Conservation (phyloP, 1,140 invertebrate genomes). For the Drosophila virilis region DNA sequence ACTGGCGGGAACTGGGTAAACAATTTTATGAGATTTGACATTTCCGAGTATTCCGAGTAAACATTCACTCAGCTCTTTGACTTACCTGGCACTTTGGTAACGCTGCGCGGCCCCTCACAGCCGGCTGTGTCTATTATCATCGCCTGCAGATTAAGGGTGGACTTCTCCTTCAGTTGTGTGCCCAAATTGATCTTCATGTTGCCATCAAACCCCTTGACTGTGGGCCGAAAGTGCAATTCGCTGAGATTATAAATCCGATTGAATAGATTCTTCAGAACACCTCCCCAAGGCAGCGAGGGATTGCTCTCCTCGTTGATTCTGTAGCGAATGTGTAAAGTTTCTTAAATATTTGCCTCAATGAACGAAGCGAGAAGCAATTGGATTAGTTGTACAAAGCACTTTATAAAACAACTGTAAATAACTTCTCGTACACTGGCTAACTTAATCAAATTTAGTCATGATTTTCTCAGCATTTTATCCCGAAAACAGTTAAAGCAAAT, state of each 20-base stretch:
- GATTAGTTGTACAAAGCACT: no score
- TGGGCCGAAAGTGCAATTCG: conserved; percentile 57
- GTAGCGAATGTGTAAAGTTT: background rate
- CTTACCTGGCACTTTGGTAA: conserved; percentile 65
- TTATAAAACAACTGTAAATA: no score
- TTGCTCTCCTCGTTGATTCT: conserved; percentile 75
- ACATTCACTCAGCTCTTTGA: no score
- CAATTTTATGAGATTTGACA: background rate
- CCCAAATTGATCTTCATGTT: conserved; percentile 43
- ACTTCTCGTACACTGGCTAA: no score
- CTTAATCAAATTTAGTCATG: no score
- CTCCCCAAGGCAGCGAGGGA: conserved; percentile 75
- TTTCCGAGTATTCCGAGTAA: background rate
- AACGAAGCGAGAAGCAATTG: no score
- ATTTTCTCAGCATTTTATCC: no score
- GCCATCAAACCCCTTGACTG: conserved; percentile 56
- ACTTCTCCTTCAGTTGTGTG: conserved; percentile 67
- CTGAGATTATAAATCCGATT: conserved; percentile 56
- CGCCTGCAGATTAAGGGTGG: conserved; percentile 69
- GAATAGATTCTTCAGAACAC: conserved; percentile 58
- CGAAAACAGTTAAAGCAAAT: no score
- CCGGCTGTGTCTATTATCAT: conserved; percentile 60
- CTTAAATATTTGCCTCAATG: background rate
- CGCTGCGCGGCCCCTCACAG: conserved; percentile 60
- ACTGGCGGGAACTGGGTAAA: conserved; percentile 51